Base-by-base conservation (phyloP, 2,888 invertebrate genomes). In the Rotaria magnacalcarata region DNA sequence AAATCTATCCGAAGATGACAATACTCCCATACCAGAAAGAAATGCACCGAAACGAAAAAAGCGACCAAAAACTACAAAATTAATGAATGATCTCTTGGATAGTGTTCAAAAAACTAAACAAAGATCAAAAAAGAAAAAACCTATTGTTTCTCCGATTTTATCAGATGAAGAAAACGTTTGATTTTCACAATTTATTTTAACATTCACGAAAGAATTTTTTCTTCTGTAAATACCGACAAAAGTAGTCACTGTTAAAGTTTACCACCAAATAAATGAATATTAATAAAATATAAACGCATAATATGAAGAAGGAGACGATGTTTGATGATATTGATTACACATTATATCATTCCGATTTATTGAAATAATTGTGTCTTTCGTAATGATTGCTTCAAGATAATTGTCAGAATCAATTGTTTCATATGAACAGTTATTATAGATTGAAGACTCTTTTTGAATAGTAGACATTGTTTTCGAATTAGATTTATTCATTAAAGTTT, bases 31-130 rank as follows among this genome's bases (percentile, higher is more conserved):
- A 24, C 47, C 80, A 24, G 47, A 80, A 80, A 47, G 21, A 80
- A 7, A 10, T 19, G 24, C 8, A n/a, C 4, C 11, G 2, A 80
- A 43, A 80, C 24, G 21, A 47, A 21, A n/a, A 24, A 80, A 43
- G n/a, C 43, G 24, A 80, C 24, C n/a, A 24, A 80, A 43, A 47
- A 24, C 6, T 21, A 80, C 80, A 47, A 80, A 47, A 80, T n/a
- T 80, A 47, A 80, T 80, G 80, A 24, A 80, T 47, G 10, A 80
- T 80, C 47, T 80, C 4, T 24, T 80, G 24, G 75, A 21, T 80
- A 21, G 10, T 24, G 75, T 16, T 19, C 11, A 47, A 43, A 47
- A 80, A 80, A 80, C 75, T 10, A 80, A 80, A 47, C 43, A n/a
- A 43, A 21, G 43, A n/a, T 47, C 75, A n/a, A 80, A 80, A 24